These are phyloP conservation scores for Ormyrus thymus DNA, from an alignment of 2,888 invertebrate species.

Conservation along the genomic window DNA sequence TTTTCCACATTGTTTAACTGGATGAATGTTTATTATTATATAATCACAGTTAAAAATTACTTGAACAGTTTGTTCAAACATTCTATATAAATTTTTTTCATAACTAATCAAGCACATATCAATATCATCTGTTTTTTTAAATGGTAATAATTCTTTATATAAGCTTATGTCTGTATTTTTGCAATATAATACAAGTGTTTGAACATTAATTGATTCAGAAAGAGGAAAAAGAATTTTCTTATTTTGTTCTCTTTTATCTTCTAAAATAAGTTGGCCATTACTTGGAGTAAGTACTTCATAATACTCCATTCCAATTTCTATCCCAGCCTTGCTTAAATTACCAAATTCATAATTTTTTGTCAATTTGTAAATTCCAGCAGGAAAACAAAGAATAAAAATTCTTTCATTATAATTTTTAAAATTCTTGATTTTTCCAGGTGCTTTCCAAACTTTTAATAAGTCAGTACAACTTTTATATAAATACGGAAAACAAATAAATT, in stretches of 20 bases:
- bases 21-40: constrained; percentile 61
- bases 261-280: constrained; percentile 59
- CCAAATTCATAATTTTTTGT: constrained; percentile 60
- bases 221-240: constrained; percentile 58
- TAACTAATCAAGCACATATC: constrained; percentile 63
- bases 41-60: constrained; percentile 61
- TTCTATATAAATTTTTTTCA: constrained; percentile 61
- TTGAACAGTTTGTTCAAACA: constrained; percentile 57
- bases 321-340: constrained; percentile 63
- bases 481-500: constrained; percentile 63
- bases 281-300: constrained; percentile 61
- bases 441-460: constrained; percentile 51
- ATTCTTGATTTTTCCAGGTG: constrained; percentile 63
- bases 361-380: constrained; percentile 67
- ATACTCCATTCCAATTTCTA: constrained; percentile 64
- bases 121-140: constrained; percentile 38
- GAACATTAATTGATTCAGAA: not conserved
- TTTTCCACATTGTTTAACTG: constrained; percentile 57
- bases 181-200: constrained; percentile 49
- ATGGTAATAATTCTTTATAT: constrained; percentile 50
- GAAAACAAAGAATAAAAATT: constrained; percentile 65
- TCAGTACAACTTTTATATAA: constrained; percentile 31
- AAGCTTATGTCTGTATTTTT: constrained; percentile 57
- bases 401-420: constrained; percentile 62
- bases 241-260: constrained; percentile 63